phyloP scores from a whole-genome alignment of 2,797 vertebrate genomes.

The Craterocephalus amniculus region DNA sequence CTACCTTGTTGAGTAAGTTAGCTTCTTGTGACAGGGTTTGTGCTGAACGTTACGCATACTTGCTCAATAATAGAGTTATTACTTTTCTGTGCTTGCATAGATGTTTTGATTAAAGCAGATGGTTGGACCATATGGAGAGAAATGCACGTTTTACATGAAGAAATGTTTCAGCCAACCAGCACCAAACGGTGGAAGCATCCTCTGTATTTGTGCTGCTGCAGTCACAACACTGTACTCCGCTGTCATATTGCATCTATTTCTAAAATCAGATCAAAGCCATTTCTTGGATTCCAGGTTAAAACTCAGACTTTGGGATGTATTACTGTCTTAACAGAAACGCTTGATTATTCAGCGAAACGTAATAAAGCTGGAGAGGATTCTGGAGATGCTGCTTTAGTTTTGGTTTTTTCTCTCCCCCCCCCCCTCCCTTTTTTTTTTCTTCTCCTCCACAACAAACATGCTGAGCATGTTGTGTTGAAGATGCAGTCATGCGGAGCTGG shows the following conservation, averaged over 20 bases:
- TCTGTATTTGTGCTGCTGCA: slow-evolving; percentile 31
- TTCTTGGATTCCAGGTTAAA: slow-evolving; percentile 23
- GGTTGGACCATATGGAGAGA: slow-evolving; percentile 81
- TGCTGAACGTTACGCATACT: slow-evolving; percentile 16
- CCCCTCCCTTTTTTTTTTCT: slow-evolving; percentile 10
- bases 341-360: slow-evolving; percentile 20
- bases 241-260: not conserved
- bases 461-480: slow-evolving; percentile 61
- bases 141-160: slow-evolving; percentile 74
- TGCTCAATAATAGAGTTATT: slow-evolving; percentile 53
- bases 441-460: slow-evolving; percentile 53
- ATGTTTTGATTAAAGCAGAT: slow-evolving; percentile 75
- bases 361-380: slow-evolving; percentile 22
- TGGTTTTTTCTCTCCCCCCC: too few relatives aligned
- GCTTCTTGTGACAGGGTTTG: not conserved
- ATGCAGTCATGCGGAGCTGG: slow-evolving; percentile 72
- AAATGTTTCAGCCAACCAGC: slow-evolving; percentile 33
- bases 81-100: slow-evolving; percentile 43
- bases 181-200: slow-evolving; percentile 36
- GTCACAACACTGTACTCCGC: slow-evolving; percentile 22
- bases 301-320: slow-evolving; percentile 24
- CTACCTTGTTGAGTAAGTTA: not conserved
- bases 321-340: slow-evolving; percentile 7
- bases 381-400: slow-evolving; percentile 50
- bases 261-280: slow-evolving; percentile 38